Evolutionary conservation across 1,140 invertebrate genomes (phyloP), one percentile per base, ranked within the genome.

Genomic region (Hermetia illucens): DNA sequence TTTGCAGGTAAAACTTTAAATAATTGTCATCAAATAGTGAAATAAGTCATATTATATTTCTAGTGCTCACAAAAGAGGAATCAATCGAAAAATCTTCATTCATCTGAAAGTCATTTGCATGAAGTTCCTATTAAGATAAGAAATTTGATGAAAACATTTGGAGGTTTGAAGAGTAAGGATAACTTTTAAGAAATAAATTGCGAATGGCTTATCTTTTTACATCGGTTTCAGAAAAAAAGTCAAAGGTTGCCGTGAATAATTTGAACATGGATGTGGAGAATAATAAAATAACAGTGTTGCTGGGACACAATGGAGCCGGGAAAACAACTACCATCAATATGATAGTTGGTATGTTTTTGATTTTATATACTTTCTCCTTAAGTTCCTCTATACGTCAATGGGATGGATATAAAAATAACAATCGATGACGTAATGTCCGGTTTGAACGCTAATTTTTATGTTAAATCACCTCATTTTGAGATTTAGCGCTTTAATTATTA

Each of bases 221-320:
- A n/a, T 21, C 21, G n/a, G 15, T 4, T 32, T 18, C 17, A 19
- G 15, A 12, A 13, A 34, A 5, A 16, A 19, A n/a, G n/a, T n/a
- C n/a, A 27, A 34, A 27, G 17, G 30, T 31, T 4, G 38, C 27
- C 9, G 49, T 57, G 3, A 49, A 61, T 36, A 38, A 50, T 38
- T 33, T 61, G 20, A 45, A 50, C 37, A 58, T 61, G 55, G 53
- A 48, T 13, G 57, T 61, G 27, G 54, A 52, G 33, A 68, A 68
- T 51, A 65, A 66, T 38, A 62, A 70, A 49, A 72, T 72, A 38
- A 72, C 70, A 13, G 68, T 69, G 5, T 53, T 87, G 25, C 63
- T 87, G 8, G 82, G 82, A 12, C 81, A 75, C 44, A 81, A 79
- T 53, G 78, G 78, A 25, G 78, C 77, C 41, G 80, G 80, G 5